Percentiles rank a stretch among this genome's conserved stretches.
phyloP scores from a whole-genome alignment of 2,113 vertebrate species.

The Gadus chalcogrammus region DNA sequence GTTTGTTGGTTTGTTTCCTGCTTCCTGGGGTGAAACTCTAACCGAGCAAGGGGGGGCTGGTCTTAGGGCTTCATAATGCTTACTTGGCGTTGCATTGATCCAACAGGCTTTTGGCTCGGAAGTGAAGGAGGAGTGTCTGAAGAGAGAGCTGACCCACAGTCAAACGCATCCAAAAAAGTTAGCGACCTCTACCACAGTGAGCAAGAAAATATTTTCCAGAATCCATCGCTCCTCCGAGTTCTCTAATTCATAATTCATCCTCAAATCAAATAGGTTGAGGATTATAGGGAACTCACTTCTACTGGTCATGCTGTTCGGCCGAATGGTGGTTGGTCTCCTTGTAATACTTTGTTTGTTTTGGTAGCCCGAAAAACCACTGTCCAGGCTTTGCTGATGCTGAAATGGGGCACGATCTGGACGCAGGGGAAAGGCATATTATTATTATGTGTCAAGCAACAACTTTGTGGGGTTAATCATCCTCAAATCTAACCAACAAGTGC shows the following conservation, averaged over 20 bases:
- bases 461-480: no score
- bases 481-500: no score
- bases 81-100: constrained; percentile 56
- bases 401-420: constrained; percentile 70
- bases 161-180: background rate
- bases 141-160: constrained; percentile 69
- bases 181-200: background rate
- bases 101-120: constrained; percentile 81
- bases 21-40: background rate
- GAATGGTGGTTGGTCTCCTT: constrained; percentile 90
- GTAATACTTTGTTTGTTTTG: constrained; percentile 42
- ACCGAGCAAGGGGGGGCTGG: constrained; percentile 42
- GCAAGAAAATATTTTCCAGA: background rate
- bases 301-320: constrained; percentile 79
- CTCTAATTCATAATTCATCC: background rate
- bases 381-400: constrained; percentile 61
- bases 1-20: background rate
- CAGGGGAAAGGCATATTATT: constrained; percentile 15
- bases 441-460: background rate
- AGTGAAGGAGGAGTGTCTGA: constrained; percentile 77
- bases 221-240: no score
- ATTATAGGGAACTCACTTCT: constrained; percentile 61
- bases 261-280: constrained; percentile 26
- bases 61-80: constrained; percentile 51
- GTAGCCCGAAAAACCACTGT: constrained; percentile 50